Base-by-base conservation (phyloP, 2,888 invertebrate genomes). In the Hesperia comma region DNA sequence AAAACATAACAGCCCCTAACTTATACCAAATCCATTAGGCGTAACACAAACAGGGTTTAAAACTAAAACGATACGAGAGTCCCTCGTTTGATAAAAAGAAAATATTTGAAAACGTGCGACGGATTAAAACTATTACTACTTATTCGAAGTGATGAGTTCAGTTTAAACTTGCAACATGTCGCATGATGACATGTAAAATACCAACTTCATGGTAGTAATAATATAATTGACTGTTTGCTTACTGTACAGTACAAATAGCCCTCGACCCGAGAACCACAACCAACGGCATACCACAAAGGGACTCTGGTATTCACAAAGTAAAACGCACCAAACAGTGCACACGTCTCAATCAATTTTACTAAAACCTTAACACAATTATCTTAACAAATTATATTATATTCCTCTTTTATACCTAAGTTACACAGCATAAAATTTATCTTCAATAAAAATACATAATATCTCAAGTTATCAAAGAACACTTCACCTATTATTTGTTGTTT, bases 311-410 rank as follows among this genome's bases (percentile, higher is more conserved):
- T 68, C 70, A 72, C 66, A 73, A 64, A 66, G 72, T 71, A 73
- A 73, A 73, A 75, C 75, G 78, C 78, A 83, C 60, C 71, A 55
- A 66, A 43, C 40, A 63, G 66, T 69, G 71, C 66, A 80, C 82
- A 80, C 77, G 70, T 75, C 75, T 71, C 74, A 77, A 83, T 71
- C 74, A 77, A 83, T 76, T 75, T 81, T 77, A 72, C 77, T 82
- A 81, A 84, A 83, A 76, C 77, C 80, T 87, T 83, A 86, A 86
- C 80, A 84, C 80, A 85, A 83, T 83, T 84, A 79, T 79, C 90
- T 91, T 90, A 92, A 92, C 91, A 90, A 88, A 87, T 91, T 90
- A 92, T 91, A 91, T 91, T 92, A 91, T 79, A 84, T 82, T 66
- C 82, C 81, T 89, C 88, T 92, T 87, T 89, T 88, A 88, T 76